Base-by-base conservation (phyloP, 2,113 vertebrate genomes). In the Megaceryle maxima region DNA sequence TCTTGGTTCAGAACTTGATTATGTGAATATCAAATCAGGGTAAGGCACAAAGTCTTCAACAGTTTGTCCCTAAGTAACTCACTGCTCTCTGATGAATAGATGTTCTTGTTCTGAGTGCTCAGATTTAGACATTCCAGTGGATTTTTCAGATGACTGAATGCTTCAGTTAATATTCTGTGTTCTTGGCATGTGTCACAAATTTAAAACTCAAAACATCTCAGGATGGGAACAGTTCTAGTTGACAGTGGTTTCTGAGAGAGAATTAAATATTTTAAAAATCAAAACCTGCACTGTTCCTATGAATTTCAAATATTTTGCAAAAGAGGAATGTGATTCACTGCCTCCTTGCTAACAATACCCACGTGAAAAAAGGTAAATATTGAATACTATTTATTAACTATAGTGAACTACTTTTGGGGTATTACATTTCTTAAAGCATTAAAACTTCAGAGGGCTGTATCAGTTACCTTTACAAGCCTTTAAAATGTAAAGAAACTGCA, bases 121-220 rank as follows among this genome's bases (percentile, higher is more conserved):
- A 87, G 92, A 97, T 86, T 87, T 93, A 53, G 67, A 92, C 95
- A 77, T 83, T 87, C 84, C 84, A 88, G 56, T 51, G 15, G 55
- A 80, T 90, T 95, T 93, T 91, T 94, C 94, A 89, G 66, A 90
- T 94, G 90, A 92, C 28, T 68, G 84, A 95, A 64, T 77, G 35
- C 77, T 88, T 91, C 70, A 66, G 44, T 91, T 79, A 79, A 76
- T 57, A 44, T 82, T 77, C 77, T 80, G 6, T 88, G 55, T 19
- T 88, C 64, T 83, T 95, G 73, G 62, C 85, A 77, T 80, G 67
- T 60, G 80, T 68, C 85, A 92, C 33, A 21, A 72, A 78, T 88
- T 59, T 82, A 93, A 83, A 62, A 84, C 60, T 86, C 16, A 26
- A 50, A 46, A 81, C 43, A 33, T 46, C 69, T 79, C 88, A 81